Evolutionary conservation across 2,113 vertebrate species (phyloP).

Genomic region (Calidris pugnax): DNA sequence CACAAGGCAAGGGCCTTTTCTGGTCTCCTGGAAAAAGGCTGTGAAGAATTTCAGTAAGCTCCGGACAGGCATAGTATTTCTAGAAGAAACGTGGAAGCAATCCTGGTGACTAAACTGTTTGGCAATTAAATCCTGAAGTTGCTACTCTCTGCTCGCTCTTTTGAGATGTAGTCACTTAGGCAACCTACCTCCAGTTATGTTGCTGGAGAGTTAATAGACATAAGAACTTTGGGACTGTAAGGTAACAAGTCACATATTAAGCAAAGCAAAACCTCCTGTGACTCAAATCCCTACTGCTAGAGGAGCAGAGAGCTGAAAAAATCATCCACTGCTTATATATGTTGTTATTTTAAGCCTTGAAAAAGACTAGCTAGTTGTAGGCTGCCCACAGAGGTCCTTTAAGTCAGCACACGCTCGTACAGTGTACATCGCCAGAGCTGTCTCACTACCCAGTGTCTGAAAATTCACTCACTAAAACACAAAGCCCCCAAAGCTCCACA

Average conservation of each 20-base stretch:
- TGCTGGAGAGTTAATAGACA: neutral
- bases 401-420: neutral
- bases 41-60: neutral
- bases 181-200: neutral
- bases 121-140: slow-evolving; percentile 1
- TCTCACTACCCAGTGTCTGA: neutral
- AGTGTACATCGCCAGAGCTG: neutral
- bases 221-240: neutral
- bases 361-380: neutral
- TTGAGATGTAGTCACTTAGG: neutral
- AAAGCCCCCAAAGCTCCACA: neutral
- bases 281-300: neutral
- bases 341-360: neutral
- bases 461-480: neutral
- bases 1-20: neutral
- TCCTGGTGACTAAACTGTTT: neutral
- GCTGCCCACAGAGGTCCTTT: neutral
- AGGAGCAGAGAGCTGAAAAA: neutral
- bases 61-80: neutral
- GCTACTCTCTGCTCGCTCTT: neutral
- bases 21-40: neutral
- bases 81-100: neutral
- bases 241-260: neutral
- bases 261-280: neutral
- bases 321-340: neutral